A percentile compares a stretch with the other conserved stretches of the same genome.
phyloP scores from a whole-genome alignment of 2,888 invertebrate species.

The Nineta flava region DNA sequence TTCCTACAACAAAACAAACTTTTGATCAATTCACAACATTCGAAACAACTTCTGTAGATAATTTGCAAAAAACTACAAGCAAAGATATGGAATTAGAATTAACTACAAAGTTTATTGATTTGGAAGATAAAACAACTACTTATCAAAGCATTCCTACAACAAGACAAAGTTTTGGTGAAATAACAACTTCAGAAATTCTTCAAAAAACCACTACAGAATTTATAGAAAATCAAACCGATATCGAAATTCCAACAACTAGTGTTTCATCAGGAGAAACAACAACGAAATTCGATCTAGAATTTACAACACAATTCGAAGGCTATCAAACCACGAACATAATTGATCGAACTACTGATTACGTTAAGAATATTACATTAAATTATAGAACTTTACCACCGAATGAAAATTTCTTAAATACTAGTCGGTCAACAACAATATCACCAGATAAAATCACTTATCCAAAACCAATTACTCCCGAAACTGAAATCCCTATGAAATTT shows the following conservation, averaged over 20 bases:
- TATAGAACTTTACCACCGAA: not conserved
- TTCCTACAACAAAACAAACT: no score
- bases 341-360: not conserved
- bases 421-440: not conserved
- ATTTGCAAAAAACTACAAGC: slow-evolving; percentile 2
- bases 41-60: slow-evolving; percentile 1
- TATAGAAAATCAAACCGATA: no score
- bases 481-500: not conserved
- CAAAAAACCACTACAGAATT: not conserved
- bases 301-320: not conserved
- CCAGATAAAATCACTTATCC: not conserved
- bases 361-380: not conserved
- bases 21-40: not conserved
- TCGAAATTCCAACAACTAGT: no score
- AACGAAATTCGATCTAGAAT: not conserved
- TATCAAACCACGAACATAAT: no score
- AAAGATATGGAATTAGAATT: no score
- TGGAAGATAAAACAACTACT: no score
- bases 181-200: not conserved
- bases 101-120: no score
- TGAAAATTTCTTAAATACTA: not conserved
- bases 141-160: no score
- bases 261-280: not conserved
- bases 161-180: no score
- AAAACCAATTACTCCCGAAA: not conserved